Percentiles rank a stretch among this genome's conserved stretches.
phyloP scores from a whole-genome alignment of 2,113 vertebrate genomes.

The Hippolais icterina region DNA sequence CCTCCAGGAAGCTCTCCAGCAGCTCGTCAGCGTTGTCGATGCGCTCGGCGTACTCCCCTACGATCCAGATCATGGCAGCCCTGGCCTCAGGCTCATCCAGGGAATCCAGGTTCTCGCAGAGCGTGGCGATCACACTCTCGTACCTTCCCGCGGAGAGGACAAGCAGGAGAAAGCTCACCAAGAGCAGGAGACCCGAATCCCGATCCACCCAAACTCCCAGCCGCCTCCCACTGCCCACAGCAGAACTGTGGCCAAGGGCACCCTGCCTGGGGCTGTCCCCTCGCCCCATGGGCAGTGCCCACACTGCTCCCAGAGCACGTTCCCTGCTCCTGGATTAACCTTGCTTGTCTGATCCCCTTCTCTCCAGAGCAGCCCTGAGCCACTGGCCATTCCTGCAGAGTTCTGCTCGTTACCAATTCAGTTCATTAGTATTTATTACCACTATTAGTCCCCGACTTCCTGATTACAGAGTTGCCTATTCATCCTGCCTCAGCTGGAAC shows the following conservation, averaged over 20 bases:
- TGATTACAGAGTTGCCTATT: neutral
- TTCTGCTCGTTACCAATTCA: neutral
- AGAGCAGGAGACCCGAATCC: fast-evolving
- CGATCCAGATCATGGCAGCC: constrained; percentile 98
- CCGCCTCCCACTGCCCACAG: fast-evolving
- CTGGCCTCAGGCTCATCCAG: constrained; percentile 94
- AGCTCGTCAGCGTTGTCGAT: constrained; percentile 95
- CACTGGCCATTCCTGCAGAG: fast-evolving
- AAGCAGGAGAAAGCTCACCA: fast-evolving
- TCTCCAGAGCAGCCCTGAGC: neutral
- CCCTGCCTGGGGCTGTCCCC: neutral
- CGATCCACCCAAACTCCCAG: neutral
- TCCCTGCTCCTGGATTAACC: neutral
- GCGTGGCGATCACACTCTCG: constrained; percentile 93
- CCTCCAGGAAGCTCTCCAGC: constrained; percentile 95
- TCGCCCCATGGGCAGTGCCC: neutral
- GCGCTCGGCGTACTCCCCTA: constrained; percentile 93
- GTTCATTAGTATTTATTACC: neutral
- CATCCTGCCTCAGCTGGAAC: neutral
- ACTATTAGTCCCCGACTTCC: neutral
- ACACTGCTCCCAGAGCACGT: neutral
- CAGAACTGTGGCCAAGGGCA: fast-evolving
- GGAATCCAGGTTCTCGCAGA: constrained; percentile 96
- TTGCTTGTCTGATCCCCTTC: fast-evolving
- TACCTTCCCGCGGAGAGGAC: constrained; percentile 73